phyloP scores from a whole-genome alignment of 2,888 invertebrate genomes.

The Cryptus armator region DNA sequence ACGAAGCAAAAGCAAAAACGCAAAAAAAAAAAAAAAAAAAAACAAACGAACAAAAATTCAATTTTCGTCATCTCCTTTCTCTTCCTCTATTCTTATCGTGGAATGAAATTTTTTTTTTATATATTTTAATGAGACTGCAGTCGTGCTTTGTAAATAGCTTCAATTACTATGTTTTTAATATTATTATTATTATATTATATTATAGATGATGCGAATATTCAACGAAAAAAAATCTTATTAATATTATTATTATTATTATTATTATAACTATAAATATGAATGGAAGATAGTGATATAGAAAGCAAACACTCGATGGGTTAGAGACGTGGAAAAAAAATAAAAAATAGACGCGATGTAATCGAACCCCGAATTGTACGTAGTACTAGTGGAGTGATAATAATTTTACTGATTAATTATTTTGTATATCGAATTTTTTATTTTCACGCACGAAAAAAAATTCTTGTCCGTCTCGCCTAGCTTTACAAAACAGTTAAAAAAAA shows the following conservation, averaged over 20 bases:
- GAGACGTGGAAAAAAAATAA: slow-evolving; percentile 30
- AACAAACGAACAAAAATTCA: slow-evolving; percentile 19
- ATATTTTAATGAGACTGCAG: slow-evolving; percentile 78
- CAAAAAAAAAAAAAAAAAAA: slow-evolving; percentile 20
- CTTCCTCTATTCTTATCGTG: slow-evolving; percentile 37
- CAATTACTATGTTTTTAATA: slow-evolving; percentile 76
- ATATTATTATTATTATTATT: slow-evolving; percentile 72
- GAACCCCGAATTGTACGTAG: slow-evolving; percentile 79
- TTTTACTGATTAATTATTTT: slow-evolving; percentile 77
- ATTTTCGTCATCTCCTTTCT: slow-evolving; percentile 41
- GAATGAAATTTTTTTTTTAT: slow-evolving; percentile 56
- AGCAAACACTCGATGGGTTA: slow-evolving; percentile 42
- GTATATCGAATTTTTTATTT: slow-evolving; percentile 50
- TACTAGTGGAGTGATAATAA: slow-evolving; percentile 82
- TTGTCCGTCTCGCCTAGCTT: slow-evolving; percentile 63
- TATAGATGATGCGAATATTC: slow-evolving; percentile 75
- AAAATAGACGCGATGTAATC: slow-evolving; percentile 14
- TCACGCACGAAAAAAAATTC: slow-evolving; percentile 42
- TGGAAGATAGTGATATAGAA: slow-evolving; percentile 66
- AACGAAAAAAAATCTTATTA: slow-evolving; percentile 66
- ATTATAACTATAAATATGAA: slow-evolving; percentile 75
- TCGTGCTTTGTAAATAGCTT: slow-evolving; percentile 84
- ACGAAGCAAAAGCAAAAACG: not conserved
- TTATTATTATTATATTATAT: slow-evolving; percentile 78
- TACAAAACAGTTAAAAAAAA: slow-evolving; percentile 53